Percentiles rank a stretch among this genome's conserved stretches.
Evolutionary conservation across 2,113 vertebrate genomes (phyloP).

Genomic region (Globicephala melas): DNA sequence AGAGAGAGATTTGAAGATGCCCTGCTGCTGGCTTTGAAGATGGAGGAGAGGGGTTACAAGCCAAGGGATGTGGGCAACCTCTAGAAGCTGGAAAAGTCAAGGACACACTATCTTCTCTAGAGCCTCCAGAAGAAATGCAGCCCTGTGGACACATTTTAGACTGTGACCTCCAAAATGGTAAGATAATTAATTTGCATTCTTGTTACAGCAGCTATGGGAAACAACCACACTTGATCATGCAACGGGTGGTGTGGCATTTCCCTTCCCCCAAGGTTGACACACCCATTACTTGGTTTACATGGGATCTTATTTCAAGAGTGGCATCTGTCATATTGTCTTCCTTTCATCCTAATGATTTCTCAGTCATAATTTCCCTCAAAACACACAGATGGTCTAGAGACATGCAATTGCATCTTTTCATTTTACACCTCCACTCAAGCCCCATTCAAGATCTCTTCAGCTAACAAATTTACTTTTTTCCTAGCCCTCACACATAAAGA

Average conservation of each 20-base stretch:
- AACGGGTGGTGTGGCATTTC: rapidly evolving
- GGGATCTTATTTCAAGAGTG: background rate
- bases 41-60: background rate
- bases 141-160: background rate
- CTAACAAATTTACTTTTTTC: slow-evolving; percentile 25
- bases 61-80: background rate
- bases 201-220: background rate
- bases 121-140: background rate
- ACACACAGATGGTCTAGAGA: slow-evolving; percentile 30
- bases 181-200: background rate
- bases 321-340: background rate
- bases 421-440: background rate
- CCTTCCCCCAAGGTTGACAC: too few relatives aligned
- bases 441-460: slow-evolving; percentile 53
- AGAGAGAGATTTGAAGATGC: background rate
- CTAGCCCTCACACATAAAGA: background rate
- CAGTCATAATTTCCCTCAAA: background rate
- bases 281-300: background rate
- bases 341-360: background rate
- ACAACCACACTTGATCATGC: background rate
- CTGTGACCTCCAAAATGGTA: background rate
- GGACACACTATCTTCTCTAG: background rate
- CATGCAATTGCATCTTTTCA: background rate
- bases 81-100: background rate
- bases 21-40: background rate